Evolutionary conservation across 1,140 invertebrate genomes (phyloP).

Genomic region (Pogonus chalceus): DNA sequence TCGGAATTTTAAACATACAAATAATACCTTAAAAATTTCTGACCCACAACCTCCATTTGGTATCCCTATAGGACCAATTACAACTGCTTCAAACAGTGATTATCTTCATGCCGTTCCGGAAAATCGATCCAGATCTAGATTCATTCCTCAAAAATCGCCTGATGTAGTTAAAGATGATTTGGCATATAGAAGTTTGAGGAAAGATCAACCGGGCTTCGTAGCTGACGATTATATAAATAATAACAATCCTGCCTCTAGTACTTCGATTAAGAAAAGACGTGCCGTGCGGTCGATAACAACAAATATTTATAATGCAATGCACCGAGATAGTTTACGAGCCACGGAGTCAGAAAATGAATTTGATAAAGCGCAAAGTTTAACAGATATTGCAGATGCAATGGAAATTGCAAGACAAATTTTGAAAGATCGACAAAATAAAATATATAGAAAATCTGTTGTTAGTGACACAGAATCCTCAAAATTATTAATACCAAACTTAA

Average conservation of each 20-base stretch:
- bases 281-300: constrained; percentile 70
- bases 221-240: constrained; percentile 30
- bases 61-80: constrained; percentile 72
- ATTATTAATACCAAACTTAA: constrained; percentile 8
- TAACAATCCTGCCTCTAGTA: constrained; percentile 29
- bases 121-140: constrained; percentile 46
- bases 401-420: constrained; percentile 31
- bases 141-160: constrained; percentile 57
- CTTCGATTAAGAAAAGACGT: constrained; percentile 52
- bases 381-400: constrained; percentile 33
- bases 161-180: constrained; percentile 79
- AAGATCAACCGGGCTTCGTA: constrained; percentile 46
- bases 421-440: constrained; percentile 29
- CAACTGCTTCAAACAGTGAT: constrained; percentile 63
- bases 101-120: constrained; percentile 68
- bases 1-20: constrained; percentile 65
- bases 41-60: constrained; percentile 84
- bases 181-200: constrained; percentile 71
- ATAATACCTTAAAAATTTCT: constrained; percentile 54
- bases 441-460: constrained; percentile 16
- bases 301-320: constrained; percentile 64
- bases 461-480: constrained; percentile 13
- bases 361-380: constrained; percentile 21
- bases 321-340: constrained; percentile 40
- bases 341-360: constrained; percentile 20